Percentiles rank a stretch among this genome's conserved stretches.
These are phyloP conservation scores for Pseudolaguvia tuberculata DNA, from an alignment of 2,113 vertebrate species.

Conservation along the genomic window DNA sequence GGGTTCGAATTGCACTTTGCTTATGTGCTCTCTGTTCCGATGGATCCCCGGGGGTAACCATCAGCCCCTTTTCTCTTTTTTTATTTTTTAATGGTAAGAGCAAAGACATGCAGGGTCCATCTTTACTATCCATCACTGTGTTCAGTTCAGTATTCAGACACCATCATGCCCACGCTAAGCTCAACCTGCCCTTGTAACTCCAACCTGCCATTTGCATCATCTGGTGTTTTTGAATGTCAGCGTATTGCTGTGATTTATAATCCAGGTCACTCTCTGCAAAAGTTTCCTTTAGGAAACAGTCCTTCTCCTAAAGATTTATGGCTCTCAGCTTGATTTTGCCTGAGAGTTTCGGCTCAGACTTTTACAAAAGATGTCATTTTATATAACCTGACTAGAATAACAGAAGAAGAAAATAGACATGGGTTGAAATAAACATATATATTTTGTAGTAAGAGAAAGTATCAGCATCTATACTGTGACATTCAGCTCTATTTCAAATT, in stretches of 20 bases:
- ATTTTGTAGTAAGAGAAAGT: neutral
- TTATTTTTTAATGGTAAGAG: conserved; percentile 1
- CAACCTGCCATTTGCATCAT: neutral
- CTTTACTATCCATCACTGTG: conserved; percentile 4
- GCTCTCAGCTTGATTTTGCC: neutral
- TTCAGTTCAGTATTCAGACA: neutral
- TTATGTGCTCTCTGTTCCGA: neutral
- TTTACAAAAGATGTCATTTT: conserved; percentile 19
- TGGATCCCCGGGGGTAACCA: neutral
- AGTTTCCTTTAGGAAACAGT: conserved; percentile 11
- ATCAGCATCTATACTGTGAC: too few relatives aligned
- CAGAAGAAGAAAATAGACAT: conserved; percentile 13
- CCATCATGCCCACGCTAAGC: neutral
- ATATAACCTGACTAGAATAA: neutral
- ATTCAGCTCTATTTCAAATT: too few relatives aligned
- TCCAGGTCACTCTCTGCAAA: neutral
- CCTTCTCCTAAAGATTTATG: conserved; percentile 25
- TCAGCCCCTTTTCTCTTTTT: conserved; percentile 2
- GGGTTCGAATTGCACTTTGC: conserved; percentile 7
- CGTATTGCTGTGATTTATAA: neutral
- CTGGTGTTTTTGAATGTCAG: neutral
- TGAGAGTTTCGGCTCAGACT: conserved; percentile 11
- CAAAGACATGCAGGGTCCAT: neutral
- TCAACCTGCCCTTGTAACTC: neutral
- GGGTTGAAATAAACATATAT: neutral